Conservation (phyloP, 2,113 vertebrate genomes). For the Cranoglanis bouderius region DNA sequence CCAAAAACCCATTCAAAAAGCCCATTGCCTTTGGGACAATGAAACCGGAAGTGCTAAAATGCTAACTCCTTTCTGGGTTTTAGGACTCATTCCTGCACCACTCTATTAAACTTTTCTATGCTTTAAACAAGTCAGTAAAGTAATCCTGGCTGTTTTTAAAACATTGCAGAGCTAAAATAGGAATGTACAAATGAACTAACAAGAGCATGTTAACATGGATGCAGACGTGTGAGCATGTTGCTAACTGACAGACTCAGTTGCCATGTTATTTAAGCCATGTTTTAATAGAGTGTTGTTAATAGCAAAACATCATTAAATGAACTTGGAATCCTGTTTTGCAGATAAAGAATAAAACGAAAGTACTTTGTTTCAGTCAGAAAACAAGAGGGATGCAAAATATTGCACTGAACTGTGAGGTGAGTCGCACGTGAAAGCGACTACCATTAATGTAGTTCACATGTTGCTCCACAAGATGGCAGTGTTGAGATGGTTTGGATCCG, state of each 20-base stretch:
- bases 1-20: no score
- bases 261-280: not conserved
- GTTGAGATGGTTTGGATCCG: not conserved
- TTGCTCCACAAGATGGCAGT: constrained; percentile 25
- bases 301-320: not conserved
- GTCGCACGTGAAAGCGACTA: not conserved
- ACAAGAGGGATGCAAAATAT: not conserved
- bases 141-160: not conserved
- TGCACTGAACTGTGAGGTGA: not conserved
- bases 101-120: not conserved
- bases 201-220: not conserved
- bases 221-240: not conserved
- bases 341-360: not conserved
- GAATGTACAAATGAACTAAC: not conserved
- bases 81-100: no score
- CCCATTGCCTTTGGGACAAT: no score
- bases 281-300: not conserved
- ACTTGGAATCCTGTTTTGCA: not conserved
- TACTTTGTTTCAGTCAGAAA: not conserved
- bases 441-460: not conserved
- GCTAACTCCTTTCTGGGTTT: no score
- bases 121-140: not conserved
- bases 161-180: not conserved
- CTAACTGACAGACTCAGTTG: not conserved
- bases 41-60: no score